Evolutionary conservation across 1,140 invertebrate species (phyloP), one percentile per base, ranked within the genome.

Genomic region (Cydia splendana): DNA sequence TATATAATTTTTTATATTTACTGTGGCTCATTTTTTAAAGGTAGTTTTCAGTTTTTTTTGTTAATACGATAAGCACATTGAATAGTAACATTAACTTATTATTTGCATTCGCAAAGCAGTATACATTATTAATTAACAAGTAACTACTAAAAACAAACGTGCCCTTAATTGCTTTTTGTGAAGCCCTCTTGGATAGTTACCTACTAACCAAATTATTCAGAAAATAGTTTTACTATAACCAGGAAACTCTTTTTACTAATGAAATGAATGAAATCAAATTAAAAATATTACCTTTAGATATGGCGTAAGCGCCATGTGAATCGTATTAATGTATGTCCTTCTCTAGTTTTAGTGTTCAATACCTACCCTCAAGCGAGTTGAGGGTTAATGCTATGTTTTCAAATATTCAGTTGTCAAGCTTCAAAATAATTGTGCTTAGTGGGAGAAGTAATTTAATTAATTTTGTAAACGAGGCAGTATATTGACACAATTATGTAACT

Each of bases 221-320:
- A 24, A 62, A 62, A 10, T 62, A 62, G 53, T 62, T 75, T 76
- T 57, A 20, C 53, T n/a, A 75, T 82, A 82, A 84, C 83, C 82
- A 81, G 83, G 78, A 80, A 82, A 83, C 74, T 78, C 77, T 82
- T 81, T 84, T 84, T 79, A 79, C 53, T 81, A 84, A 82, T 82
- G 79, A 84, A 84, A 82, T 82, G 79, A 82, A 82, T 67, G 53
- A 76, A 13, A 30, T 38, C n/a, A 69, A 69, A 42, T 42, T 38
- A 34, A 38, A 34, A 38, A 24, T n/a, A 30, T 4, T 12, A 42
- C 28, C 24, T 24, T 5, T 2, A 69, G 38, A 71, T 18, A 71
- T 24, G 38, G 13, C 67, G 34, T 42, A 71, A 71, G 34, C 4
- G 38, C n/a, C 34, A n/a, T 34, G 5, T n/a, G 5, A n/a, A 6